A percentile compares a stretch with the other conserved stretches of the same genome.
phyloP scores from a whole-genome alignment of 2,113 vertebrate species.

The Myxocyprinus asiaticus region DNA sequence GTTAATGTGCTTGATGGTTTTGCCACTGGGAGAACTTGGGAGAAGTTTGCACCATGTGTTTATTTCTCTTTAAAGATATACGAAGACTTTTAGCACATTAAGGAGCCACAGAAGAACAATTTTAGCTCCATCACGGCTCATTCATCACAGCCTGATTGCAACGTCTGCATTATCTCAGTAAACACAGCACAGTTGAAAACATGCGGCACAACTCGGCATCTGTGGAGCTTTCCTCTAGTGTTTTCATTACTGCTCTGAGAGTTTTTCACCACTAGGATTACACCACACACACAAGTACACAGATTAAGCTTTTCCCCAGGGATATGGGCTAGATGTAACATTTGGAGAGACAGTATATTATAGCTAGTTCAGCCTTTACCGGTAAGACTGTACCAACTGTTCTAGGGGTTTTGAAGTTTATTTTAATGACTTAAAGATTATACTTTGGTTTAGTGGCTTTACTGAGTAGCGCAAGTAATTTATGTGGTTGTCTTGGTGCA shows the following conservation, averaged over 20 bases:
- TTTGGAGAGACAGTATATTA: constrained; percentile 16
- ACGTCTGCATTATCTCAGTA: constrained; percentile 65
- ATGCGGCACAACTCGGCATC: constrained; percentile 58
- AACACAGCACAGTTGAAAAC: constrained; percentile 52
- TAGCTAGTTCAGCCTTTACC: background rate
- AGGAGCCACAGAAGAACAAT: constrained; percentile 72
- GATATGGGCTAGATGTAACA: constrained; percentile 14
- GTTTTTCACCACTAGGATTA: constrained; percentile 15
- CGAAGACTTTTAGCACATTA: constrained; percentile 64
- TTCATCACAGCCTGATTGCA: constrained; percentile 72
- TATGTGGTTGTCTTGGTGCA: background rate
- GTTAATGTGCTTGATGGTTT: constrained; percentile 46
- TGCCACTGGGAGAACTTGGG: constrained; percentile 51
- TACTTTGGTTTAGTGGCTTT: background rate
- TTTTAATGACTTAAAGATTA: constrained; percentile 18
- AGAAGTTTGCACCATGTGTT: constrained; percentile 45
- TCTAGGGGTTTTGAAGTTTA: constrained; percentile 21
- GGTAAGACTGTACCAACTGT: constrained; percentile 11
- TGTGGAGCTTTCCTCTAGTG: constrained; percentile 47
- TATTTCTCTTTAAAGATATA: constrained; percentile 71
- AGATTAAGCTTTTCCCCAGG: constrained; percentile 36
- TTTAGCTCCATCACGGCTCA: constrained; percentile 69
- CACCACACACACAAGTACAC: constrained; percentile 19
- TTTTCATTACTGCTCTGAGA: constrained; percentile 43
- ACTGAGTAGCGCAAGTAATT: constrained; percentile 1